Conservation (phyloP, 1,140 invertebrate species). For the Apocrypta bakeri region DNA sequence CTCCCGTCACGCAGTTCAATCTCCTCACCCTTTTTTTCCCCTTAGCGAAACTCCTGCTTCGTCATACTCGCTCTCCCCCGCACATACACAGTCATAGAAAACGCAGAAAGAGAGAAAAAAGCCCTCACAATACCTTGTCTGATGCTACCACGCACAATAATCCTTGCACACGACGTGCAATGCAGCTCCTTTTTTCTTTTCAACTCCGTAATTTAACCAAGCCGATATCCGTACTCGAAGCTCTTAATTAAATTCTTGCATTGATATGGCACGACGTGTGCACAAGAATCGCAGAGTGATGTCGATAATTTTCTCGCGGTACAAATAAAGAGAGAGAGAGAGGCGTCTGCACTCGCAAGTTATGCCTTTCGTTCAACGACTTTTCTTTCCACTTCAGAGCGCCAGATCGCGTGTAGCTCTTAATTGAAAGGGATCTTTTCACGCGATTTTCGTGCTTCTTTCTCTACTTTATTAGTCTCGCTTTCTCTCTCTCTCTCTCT, state of each 20-base stretch:
- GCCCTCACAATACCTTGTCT: background rate
- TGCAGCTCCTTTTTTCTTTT: constrained; percentile 12
- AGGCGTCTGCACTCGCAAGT: background rate
- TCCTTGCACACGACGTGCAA: background rate
- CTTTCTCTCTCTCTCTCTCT: background rate
- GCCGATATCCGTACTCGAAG: background rate
- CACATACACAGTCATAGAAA: background rate
- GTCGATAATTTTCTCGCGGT: constrained; percentile 32
- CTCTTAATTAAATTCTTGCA: constrained; percentile 50
- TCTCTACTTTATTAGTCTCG: background rate
- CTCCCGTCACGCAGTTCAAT: background rate
- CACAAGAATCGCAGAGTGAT: background rate
- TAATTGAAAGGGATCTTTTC: constrained; percentile 37
- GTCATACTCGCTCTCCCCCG: background rate
- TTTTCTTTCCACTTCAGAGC: background rate
- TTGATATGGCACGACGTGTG: constrained; percentile 19
- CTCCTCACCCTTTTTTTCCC: background rate
- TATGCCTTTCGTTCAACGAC: background rate
- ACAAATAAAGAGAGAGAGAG: constrained; percentile 27
- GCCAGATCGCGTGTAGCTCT: background rate
- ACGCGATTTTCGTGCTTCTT: background rate
- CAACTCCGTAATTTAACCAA: constrained; percentile 15
- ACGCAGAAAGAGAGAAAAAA: background rate
- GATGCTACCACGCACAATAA: background rate
- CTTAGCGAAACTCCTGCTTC: background rate